A percentile compares a stretch with the other conserved stretches of the same genome.
phyloP scores from a whole-genome alignment of 2,888 invertebrate genomes.

The Ornithoptera priamus region DNA sequence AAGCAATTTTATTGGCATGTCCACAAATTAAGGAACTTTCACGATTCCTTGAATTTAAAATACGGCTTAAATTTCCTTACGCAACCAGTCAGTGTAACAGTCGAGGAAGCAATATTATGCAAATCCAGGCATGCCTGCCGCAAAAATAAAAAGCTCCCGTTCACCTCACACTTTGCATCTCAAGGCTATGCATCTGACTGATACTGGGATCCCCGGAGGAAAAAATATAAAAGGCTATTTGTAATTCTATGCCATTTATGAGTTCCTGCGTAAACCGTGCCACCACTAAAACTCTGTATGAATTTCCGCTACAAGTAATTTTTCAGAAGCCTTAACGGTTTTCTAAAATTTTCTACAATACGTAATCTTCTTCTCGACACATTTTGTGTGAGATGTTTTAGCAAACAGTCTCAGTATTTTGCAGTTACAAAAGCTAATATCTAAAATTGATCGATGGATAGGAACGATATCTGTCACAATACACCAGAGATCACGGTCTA shows the following conservation, averaged over 20 bases:
- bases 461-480: neutral
- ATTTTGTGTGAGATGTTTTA: neutral
- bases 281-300: slow-evolving; percentile 30
- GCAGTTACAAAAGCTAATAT: slow-evolving; percentile 11
- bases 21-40: neutral
- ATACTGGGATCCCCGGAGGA: slow-evolving; percentile 70
- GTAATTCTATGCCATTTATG: slow-evolving; percentile 74
- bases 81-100: slow-evolving; percentile 61
- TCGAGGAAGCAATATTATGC: slow-evolving; percentile 81
- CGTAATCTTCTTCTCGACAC: neutral
- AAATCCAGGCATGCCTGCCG: slow-evolving; percentile 73
- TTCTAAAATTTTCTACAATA: neutral
- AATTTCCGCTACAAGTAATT: slow-evolving; percentile 10
- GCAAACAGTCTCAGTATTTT: neutral
- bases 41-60: neutral
- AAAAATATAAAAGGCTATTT: slow-evolving; percentile 75
- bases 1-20: neutral
- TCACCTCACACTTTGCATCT: slow-evolving; percentile 76
- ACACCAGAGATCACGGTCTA: slow-evolving; percentile 2
- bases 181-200: slow-evolving; percentile 77
- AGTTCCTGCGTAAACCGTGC: slow-evolving; percentile 58
- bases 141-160: slow-evolving; percentile 77
- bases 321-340: neutral
- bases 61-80: slow-evolving; percentile 12
- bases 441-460: slow-evolving; percentile 17